Conservation (phyloP, 1,140 invertebrate species). For the Drosophila sp. region DNA sequence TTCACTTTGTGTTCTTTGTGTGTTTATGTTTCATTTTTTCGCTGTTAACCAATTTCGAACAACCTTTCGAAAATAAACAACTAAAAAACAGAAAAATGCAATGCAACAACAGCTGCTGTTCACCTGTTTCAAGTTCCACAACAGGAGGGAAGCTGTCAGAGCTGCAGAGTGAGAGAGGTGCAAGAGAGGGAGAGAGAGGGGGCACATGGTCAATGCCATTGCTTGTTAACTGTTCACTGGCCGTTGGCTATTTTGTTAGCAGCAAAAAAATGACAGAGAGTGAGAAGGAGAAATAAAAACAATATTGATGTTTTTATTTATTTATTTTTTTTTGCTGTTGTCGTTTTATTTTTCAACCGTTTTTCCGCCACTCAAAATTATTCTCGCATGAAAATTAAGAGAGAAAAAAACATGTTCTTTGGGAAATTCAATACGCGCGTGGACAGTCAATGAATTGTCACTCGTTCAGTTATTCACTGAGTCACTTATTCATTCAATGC, state of each 20-base stretch:
- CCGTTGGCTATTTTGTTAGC: slow-evolving; percentile 56
- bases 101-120: slow-evolving; percentile 36
- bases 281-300: slow-evolving; percentile 19
- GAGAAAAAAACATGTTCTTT: slow-evolving; percentile 79
- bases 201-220: slow-evolving; percentile 64
- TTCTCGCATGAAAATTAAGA: slow-evolving; percentile 77
- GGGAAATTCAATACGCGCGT: slow-evolving; percentile 77
- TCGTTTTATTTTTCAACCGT: slow-evolving; percentile 48
- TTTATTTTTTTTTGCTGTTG: slow-evolving; percentile 2
- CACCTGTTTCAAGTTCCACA: slow-evolving; percentile 30
- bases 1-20: slow-evolving; percentile 4
- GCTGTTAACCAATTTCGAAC: slow-evolving; percentile 39
- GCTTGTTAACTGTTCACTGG: slow-evolving; percentile 50
- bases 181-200: neutral
- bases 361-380: slow-evolving; percentile 74
- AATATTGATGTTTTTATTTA: slow-evolving; percentile 13
- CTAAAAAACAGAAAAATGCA: slow-evolving; percentile 25
- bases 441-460: slow-evolving; percentile 52
- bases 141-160: neutral
- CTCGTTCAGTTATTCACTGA: slow-evolving; percentile 33
- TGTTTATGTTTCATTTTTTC: neutral
- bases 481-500: slow-evolving; percentile 51
- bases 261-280: slow-evolving; percentile 9
- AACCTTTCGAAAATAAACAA: slow-evolving; percentile 36
- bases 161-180: neutral